Evolutionary conservation across 1,140 invertebrate species (phyloP).

Genomic region (Eupristina koningsbergeri): DNA sequence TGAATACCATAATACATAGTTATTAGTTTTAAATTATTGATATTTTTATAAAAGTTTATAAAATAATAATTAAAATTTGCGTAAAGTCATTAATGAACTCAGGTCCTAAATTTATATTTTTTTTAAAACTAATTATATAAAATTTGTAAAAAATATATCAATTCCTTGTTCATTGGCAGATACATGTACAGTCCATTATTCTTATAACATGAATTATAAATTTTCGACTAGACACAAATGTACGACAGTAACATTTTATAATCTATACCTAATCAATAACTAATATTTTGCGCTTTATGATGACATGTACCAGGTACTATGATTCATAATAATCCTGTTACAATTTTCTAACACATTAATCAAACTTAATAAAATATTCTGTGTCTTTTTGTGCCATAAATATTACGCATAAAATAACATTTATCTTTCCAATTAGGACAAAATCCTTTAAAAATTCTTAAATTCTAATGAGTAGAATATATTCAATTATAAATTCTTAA

Average conservation of each 20-base stretch:
- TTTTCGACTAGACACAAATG: slow-evolving; percentile 46
- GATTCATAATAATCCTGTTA: not conserved
- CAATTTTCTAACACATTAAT: not conserved
- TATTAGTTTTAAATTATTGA: too few relatives aligned
- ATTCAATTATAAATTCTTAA: slow-evolving; percentile 30
- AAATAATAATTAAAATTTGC: slow-evolving; percentile 28
- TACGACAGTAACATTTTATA: slow-evolving; percentile 31
- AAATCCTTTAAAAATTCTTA: not conserved
- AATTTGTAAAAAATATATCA: slow-evolving; percentile 62
- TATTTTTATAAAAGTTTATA: not conserved
- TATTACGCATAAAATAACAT: not conserved
- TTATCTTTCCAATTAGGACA: not conserved
- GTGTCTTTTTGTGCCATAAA: not conserved
- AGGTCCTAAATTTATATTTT: slow-evolving; percentile 59
- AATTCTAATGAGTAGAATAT: slow-evolving; percentile 40
- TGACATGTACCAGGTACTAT: slow-evolving; percentile 6
- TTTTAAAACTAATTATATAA: slow-evolving; percentile 21
- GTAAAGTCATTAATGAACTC: slow-evolving; percentile 68
- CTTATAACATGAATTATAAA: slow-evolving; percentile 29
- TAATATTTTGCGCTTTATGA: slow-evolving; percentile 8
- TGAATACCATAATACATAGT: too few relatives aligned
- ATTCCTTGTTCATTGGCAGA: slow-evolving; percentile 64
- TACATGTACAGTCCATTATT: slow-evolving; percentile 23
- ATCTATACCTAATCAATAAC: slow-evolving; percentile 21
- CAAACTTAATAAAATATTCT: not conserved